Evolutionary conservation across 2,113 vertebrate species (phyloP).

Genomic region (Spizaetus ornatus): DNA sequence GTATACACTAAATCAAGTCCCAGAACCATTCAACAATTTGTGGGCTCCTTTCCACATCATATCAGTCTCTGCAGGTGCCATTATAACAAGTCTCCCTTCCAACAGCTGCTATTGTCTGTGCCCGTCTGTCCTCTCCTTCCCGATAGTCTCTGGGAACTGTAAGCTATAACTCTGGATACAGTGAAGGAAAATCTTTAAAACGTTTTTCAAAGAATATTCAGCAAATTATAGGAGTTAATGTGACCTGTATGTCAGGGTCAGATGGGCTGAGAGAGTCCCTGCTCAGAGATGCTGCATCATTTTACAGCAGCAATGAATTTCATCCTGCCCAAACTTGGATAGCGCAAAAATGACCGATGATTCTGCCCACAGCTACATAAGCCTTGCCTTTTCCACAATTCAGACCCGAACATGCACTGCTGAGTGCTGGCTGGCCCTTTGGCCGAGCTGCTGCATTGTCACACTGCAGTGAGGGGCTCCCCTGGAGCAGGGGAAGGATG

Average conservation of each 20-base stretch:
- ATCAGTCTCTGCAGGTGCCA: not conserved
- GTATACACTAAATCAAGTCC: not conserved
- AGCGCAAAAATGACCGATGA: not conserved
- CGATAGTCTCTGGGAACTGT: not conserved
- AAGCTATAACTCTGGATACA: not conserved
- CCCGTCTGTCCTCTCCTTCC: not conserved
- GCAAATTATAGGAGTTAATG: not conserved
- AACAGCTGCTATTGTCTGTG: not conserved
- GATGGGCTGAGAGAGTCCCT: not conserved
- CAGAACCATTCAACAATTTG: not conserved
- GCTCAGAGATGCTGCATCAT: not conserved
- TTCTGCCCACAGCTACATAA: not conserved
- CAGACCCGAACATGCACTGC: accelerated
- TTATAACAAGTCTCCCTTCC: not conserved
- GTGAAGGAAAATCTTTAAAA: not conserved
- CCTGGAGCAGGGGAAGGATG: not conserved
- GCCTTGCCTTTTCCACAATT: accelerated
- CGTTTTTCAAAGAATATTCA: not conserved
- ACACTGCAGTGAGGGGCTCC: not conserved
- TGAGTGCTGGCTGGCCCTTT: not conserved
- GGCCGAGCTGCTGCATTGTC: not conserved
- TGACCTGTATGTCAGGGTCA: not conserved
- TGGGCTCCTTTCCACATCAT: not conserved
- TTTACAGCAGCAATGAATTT: not conserved
- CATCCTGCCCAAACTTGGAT: not conserved